Base-by-base conservation (phyloP, 2,888 invertebrate genomes). In the Chrysodeixis includens region DNA sequence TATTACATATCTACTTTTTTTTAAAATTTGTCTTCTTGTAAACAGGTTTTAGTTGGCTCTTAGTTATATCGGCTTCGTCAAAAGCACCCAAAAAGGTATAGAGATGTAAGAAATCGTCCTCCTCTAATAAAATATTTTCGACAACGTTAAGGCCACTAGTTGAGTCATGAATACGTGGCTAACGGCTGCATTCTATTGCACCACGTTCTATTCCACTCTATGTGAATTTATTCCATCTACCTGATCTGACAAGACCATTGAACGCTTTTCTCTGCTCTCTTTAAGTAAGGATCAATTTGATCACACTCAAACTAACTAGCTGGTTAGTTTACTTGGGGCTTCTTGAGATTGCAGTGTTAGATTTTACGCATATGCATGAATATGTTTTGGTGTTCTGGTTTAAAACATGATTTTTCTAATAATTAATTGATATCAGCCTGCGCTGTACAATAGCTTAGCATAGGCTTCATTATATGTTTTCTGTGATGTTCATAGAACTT, bases 311-410 rank as follows among this genome's bases (percentile, higher is more conserved):
- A 79, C 83, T 76, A 83, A 79, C 83, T 76, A 68, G 80, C 79
- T 79, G 63, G 81, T 85, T 90, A 90, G 89, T 89, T 89, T 85
- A 88, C 86, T 84, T 82, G 81, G n/a, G 83, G 81, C 79, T 77
- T 82, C 75, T 79, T 79, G 72, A 83, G 85, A 71, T 62, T 75
- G 66, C 59, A 64, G 62, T 62, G 56, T 56, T 16, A 59, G 53
- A 71, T 5, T 35, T 35, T 35, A 14, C 14, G 35, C 35, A 32
- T 32, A n/a, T 32, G 12, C 14, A 35, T 35, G 12, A n/a, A n/a
- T n/a, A n/a, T n/a, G n/a, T n/a, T n/a, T n/a, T n/a, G n/a, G n/a
- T n/a, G n/a, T n/a, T n/a, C n/a, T n/a, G n/a, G n/a, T n/a, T n/a
- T n/a, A n/a, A n/a, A n/a, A n/a, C n/a, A n/a, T n/a, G n/a, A n/a